Percentiles rank a stretch among this genome's conserved stretches.
Conservation (phyloP, 1,140 invertebrate species). For the Conus ventricosus region DNA sequence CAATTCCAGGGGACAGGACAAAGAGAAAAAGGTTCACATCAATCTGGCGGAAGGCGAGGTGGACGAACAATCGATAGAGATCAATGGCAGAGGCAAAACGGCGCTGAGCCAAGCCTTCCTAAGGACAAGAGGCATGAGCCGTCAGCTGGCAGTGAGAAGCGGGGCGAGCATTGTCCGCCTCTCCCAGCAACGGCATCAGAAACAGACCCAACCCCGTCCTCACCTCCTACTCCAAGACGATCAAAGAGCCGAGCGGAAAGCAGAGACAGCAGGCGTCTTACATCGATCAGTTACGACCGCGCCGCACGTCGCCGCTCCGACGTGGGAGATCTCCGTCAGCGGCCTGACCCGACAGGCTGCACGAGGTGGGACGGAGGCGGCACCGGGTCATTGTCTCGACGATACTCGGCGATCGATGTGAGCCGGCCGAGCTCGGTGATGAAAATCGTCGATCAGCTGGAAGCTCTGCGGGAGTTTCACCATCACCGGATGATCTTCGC, state of each 20-base stretch:
- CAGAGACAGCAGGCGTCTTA: not conserved
- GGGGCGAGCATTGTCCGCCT: not conserved
- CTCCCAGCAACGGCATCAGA: not conserved
- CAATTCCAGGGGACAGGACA: too few relatives aligned
- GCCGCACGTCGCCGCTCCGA: not conserved
- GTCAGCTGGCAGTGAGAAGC: not conserved
- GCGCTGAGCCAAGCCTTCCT: not conserved
- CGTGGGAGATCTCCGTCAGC: not conserved
- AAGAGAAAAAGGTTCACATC: not conserved
- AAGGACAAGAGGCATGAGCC: not conserved
- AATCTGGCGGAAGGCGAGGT: not conserved
- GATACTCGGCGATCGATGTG: not conserved
- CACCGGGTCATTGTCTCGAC: not conserved
- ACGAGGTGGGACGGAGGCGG: not conserved
- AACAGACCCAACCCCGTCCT: not conserved
- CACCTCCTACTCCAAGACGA: not conserved
- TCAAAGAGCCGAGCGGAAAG: not conserved
- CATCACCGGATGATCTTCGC: not conserved
- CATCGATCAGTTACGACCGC: not conserved
- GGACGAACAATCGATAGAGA: not conserved
- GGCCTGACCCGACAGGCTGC: not conserved
- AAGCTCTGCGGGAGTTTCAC: not conserved
- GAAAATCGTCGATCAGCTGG: constrained; percentile 8
- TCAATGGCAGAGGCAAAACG: not conserved
- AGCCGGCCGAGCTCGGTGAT: not conserved